Evolutionary conservation across 2,888 invertebrate species (phyloP).

Genomic region (Chesias legatella): DNA sequence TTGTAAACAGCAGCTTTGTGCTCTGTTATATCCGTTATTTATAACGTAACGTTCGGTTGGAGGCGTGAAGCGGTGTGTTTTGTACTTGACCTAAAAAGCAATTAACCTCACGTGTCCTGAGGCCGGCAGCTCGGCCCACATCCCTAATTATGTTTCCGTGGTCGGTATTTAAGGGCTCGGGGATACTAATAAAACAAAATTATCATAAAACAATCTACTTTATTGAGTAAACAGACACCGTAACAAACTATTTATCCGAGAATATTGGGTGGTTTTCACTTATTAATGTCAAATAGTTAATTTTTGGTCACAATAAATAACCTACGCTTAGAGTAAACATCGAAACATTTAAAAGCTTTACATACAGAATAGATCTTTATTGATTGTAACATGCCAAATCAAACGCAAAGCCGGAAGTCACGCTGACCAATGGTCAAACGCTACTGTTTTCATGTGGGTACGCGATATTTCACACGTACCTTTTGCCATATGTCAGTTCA

Average conservation of each 20-base stretch:
- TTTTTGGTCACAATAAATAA: conserved; percentile 10
- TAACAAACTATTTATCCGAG: not conserved
- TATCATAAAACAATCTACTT: conserved; percentile 22
- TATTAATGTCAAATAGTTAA: not conserved
- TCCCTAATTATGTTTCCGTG: conserved; percentile 22
- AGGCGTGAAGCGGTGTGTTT: conserved; percentile 2
- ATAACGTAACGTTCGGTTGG: conserved; percentile 8
- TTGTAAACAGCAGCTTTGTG: conserved; percentile 17
- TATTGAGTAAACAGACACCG: conserved; percentile 28
- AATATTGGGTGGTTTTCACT: too few relatives aligned
- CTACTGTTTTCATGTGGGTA: too few relatives aligned
- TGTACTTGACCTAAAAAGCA: conserved; percentile 24
- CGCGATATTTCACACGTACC: too few relatives aligned
- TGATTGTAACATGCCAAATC: too few relatives aligned
- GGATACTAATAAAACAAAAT: conserved; percentile 24
- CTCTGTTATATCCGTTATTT: conserved; percentile 1
- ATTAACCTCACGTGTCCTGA: conserved; percentile 17
- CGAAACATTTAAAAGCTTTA: conserved; percentile 1
- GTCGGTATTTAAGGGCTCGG: conserved; percentile 13
- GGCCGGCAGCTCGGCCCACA: conserved; percentile 18
- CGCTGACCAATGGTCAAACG: too few relatives aligned
- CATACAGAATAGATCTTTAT: not conserved
- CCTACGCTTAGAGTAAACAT: not conserved
- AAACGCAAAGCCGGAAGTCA: too few relatives aligned
- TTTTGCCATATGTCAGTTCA: too few relatives aligned